These are phyloP conservation scores for Fragum whitleyi DNA, from an alignment of 2,888 invertebrate genomes.

Conservation along the genomic window DNA sequence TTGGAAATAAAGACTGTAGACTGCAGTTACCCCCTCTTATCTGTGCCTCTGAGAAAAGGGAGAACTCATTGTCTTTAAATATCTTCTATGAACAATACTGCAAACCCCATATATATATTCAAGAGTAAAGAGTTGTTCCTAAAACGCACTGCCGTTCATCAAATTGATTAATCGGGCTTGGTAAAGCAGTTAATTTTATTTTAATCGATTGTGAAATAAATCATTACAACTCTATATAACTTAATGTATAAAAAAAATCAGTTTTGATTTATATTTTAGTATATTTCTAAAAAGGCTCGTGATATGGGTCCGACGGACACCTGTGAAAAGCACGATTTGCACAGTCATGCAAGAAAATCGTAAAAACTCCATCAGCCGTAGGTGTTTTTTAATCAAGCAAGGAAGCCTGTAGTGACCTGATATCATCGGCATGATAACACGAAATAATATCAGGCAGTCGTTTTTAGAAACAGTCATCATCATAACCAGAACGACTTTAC, in stretches of 20 bases:
- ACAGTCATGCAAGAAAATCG: neutral
- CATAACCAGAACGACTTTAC: no score
- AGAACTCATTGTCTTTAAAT: no score
- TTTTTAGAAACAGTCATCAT: no score
- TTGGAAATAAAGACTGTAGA: no score
- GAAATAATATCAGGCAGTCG: no score
- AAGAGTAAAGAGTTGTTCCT: neutral
- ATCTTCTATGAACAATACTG: no score
- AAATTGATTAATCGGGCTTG: conserved; percentile 4
- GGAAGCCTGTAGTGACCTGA: no score
- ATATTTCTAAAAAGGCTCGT: neutral
- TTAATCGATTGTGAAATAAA: neutral
- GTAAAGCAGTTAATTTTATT: conserved; percentile 1
- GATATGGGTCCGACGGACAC: neutral
- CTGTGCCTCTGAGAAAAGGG: no score
- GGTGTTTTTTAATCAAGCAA: no score
- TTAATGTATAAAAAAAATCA: neutral
- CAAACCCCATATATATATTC: neutral
- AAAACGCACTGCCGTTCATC: neutral
- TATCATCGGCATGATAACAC: no score
- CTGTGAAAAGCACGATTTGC: neutral
- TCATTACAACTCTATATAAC: neutral
- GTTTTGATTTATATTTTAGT: neutral
- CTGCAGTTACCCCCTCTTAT: no score
- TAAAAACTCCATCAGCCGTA: no score